phyloP scores from a whole-genome alignment of 35 echinoderm and acorn worm species.

The Ptychodera flava region DNA sequence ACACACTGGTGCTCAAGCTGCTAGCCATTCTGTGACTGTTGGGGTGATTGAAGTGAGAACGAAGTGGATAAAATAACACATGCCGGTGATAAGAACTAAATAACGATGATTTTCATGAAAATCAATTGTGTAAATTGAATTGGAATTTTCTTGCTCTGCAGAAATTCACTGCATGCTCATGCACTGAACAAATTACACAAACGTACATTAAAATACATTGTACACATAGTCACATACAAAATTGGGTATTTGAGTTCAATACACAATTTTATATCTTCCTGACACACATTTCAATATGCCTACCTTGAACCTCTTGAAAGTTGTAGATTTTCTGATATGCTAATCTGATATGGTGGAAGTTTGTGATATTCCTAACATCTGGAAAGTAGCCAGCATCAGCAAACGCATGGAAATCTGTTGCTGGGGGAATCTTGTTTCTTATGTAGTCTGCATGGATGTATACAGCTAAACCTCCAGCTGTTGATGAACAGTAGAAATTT shows the following conservation, averaged over 20 bases:
- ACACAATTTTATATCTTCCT: too few species aligned
- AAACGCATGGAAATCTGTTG: background rate
- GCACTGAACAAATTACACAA: background rate
- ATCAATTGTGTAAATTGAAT: too few species aligned
- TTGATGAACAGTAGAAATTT: too few species aligned
- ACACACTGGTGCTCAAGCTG: too few species aligned
- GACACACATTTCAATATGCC: too few species aligned
- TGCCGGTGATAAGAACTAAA: too few species aligned
- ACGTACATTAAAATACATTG: background rate
- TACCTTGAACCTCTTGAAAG: constrained; percentile 1
- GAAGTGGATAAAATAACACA: too few species aligned
- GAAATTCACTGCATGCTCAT: background rate
- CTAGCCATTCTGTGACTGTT: too few species aligned
- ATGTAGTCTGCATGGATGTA: background rate
- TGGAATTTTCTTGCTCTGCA: background rate
- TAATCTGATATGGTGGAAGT: constrained; percentile 3
- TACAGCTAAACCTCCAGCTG: constrained; percentile 5
- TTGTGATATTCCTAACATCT: background rate
- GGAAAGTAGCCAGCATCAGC: constrained; percentile 3
- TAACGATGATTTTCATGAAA: background rate
- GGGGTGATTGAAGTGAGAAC: too few species aligned
- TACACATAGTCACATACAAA: too few species aligned
- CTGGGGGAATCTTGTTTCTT: background rate
- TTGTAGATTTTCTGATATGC: constrained; percentile 2
- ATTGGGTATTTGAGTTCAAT: too few species aligned